These are phyloP conservation scores for Varecia variegata DNA, from an alignment of 2,797 vertebrate genomes.

Conservation along the genomic window DNA sequence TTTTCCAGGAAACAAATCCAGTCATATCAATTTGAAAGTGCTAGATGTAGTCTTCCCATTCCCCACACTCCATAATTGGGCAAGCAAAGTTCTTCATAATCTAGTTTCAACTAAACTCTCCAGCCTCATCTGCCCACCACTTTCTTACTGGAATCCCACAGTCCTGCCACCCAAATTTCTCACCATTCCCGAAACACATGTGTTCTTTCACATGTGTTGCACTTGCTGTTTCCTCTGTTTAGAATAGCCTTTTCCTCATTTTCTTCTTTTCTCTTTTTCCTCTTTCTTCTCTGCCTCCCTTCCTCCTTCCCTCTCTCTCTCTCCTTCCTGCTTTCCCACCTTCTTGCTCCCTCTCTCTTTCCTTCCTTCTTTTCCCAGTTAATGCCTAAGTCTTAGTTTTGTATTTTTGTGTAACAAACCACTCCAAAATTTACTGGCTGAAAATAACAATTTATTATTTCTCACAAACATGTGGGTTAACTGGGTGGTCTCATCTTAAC, in stretches of 20 bases:
- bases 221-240: background rate
- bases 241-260: background rate
- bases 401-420: background rate
- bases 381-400: constrained; percentile 10
- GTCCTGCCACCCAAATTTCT: background rate
- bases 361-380: background rate
- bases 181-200: background rate
- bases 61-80: background rate
- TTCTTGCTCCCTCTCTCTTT: background rate
- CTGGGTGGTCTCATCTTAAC: background rate
- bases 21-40: background rate
- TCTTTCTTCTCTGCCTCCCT: background rate
- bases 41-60: background rate
- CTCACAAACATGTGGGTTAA: background rate
- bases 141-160: background rate
- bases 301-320: background rate
- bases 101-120: background rate
- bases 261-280: background rate
- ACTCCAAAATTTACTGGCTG: background rate
- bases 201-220: background rate
- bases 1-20: background rate
- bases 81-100: background rate
- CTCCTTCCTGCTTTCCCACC: background rate
- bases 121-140: background rate
- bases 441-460: background rate